Percentiles rank a stretch among this genome's conserved stretches.
Evolutionary conservation across 1,140 invertebrate genomes (phyloP).

Genomic region (Cyphomyrmex costatus): DNA sequence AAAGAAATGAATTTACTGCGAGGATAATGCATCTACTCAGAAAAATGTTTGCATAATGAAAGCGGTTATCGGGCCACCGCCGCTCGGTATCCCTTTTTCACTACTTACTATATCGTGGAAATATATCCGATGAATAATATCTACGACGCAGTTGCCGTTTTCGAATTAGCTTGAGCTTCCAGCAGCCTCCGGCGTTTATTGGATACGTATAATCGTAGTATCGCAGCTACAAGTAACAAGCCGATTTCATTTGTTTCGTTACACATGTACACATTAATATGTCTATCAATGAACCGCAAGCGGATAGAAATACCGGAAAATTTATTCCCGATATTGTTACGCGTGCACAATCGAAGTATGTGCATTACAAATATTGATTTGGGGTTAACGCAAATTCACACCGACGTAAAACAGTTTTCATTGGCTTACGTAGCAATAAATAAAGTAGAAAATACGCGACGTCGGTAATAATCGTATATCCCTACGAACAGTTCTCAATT

Average conservation of each 20-base stretch:
- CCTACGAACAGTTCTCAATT: background rate
- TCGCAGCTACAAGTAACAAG: conserved; percentile 70
- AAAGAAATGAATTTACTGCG: conserved; percentile 28
- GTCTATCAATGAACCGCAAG: conserved; percentile 65
- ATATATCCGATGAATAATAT: conserved; percentile 72
- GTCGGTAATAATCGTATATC: background rate
- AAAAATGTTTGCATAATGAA: conserved; percentile 64
- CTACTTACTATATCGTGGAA: conserved; percentile 41
- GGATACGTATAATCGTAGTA: conserved; percentile 68
- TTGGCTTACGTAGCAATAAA: conserved; percentile 34
- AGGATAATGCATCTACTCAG: conserved; percentile 45
- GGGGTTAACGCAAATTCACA: conserved; percentile 63
- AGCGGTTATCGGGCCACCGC: conserved; percentile 50
- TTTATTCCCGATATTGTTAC: conserved; percentile 59
- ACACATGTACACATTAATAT: conserved; percentile 64
- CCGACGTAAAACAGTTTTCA: conserved; percentile 54
- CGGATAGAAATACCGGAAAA: conserved; percentile 65
- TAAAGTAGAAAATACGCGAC: conserved; percentile 43
- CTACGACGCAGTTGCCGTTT: conserved; percentile 68
- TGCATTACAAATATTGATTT: conserved; percentile 47
- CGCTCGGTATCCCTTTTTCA: conserved; percentile 1
- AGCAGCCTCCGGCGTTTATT: conserved; percentile 71
- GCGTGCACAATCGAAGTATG: background rate
- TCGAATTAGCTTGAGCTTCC: conserved; percentile 71
- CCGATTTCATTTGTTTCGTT: conserved; percentile 70